Base-by-base conservation (phyloP, 1,140 invertebrate species). In the Lerema accius region DNA sequence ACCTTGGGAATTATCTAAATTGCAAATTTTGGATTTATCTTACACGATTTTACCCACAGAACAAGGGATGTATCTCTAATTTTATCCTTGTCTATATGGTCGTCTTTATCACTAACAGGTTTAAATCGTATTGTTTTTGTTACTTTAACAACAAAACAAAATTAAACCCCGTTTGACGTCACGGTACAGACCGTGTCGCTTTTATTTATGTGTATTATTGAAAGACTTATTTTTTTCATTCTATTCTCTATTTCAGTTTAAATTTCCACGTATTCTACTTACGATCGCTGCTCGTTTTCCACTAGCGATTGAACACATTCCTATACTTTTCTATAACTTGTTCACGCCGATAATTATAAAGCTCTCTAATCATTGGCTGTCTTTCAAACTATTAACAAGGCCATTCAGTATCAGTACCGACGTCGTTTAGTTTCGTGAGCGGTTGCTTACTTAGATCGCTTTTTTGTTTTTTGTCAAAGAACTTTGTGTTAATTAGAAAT, bases 381-480 rank as follows among this genome's bases (percentile, higher is more conserved):
- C 19, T 48, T 28, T 48, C 45, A 46, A 23, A 46, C n/a, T 28
- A 14, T 26, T 48, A 48, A 48, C 45, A 48, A 48, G 45, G 45
- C 45, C 45, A 48, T 48, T 28, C 19, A 28, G 23, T 48, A 48
- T 37, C 35, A 7, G 35, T 9, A 1, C 9, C 9, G 28, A 32
- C 19, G 19, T 23, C 28, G 28, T 32, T 32, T 32, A 32, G 28
- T 32, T 32, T 32, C 9, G 1, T 7, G 28, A 32, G 28, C 19
- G 19, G 19, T 32, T 7, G 9, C 28, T 9, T 32, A 32, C 3
- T 32, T 7, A 32, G 28, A 32, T 32, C 28, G 9, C 28, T 9
- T 9, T 32, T 32, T 9, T 32, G 2, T 23, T 23, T 3, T 23
- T 23, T 23, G 5, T 32, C 4, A 1, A 32, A 32, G 28, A 32